A percentile compares a stretch with the other conserved stretches of the same genome.
These are phyloP conservation scores for Petrophora chlorosata DNA, from an alignment of 2,888 invertebrate species.

Conservation along the genomic window DNA sequence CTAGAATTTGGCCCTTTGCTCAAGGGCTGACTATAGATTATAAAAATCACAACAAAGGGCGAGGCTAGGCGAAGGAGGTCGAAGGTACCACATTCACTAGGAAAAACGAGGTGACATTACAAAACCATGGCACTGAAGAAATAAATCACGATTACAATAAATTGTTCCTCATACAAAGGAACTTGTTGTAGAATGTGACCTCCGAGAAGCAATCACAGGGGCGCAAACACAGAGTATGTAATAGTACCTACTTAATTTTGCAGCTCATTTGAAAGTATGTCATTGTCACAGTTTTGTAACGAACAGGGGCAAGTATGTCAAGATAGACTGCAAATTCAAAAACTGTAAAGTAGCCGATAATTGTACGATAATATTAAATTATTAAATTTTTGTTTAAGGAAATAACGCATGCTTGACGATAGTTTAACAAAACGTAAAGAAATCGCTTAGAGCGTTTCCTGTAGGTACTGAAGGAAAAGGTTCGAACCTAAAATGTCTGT, in stretches of 20 bases:
- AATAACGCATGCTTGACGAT: no score
- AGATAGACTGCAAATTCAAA: constrained; percentile 43
- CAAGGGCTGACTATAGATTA: neutral
- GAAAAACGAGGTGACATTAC: no score
- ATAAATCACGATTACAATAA: constrained; percentile 20
- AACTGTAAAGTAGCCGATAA: constrained; percentile 31
- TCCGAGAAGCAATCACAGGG: constrained; percentile 32
- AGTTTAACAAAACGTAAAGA: no score
- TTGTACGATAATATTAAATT: no score
- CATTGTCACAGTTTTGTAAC: constrained; percentile 66
- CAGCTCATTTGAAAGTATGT: constrained; percentile 67
- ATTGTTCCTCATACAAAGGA: constrained; percentile 13
- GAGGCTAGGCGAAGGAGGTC: constrained; percentile 1
- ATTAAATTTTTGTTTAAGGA: constrained; percentile 3
- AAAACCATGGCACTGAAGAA: constrained; percentile 24
- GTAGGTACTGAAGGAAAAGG: no score
- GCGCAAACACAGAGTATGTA: no score
- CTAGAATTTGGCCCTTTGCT: neutral
- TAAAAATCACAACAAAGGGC: neutral
- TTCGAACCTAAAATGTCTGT: no score
- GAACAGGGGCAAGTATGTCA: constrained; percentile 51
- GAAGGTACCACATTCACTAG: no score
- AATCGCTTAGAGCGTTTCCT: no score
- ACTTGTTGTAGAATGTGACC: constrained; percentile 27
- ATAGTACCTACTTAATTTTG: constrained; percentile 39